Conservation (phyloP, 2,797 vertebrate species). For the Loriculus beryllinus region DNA sequence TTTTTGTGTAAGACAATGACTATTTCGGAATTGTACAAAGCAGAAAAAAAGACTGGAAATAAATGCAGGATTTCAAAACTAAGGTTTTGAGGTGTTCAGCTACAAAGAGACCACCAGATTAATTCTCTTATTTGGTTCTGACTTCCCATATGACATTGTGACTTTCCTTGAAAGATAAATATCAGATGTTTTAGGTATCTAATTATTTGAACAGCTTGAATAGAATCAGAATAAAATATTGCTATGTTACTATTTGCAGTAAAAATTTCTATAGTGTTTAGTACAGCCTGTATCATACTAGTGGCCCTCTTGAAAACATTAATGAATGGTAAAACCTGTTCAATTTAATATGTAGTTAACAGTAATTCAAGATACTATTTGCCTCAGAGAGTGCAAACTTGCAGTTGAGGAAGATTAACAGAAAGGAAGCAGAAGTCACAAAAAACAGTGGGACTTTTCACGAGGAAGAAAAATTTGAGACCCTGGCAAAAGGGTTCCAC, state of each 20-base stretch:
- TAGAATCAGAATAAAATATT: neutral
- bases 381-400: neutral
- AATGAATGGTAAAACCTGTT: neutral
- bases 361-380: neutral
- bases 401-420: neutral
- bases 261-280: neutral
- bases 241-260: neutral
- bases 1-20: neutral
- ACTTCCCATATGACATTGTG: neutral
- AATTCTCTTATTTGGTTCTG: neutral
- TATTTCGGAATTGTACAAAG: neutral
- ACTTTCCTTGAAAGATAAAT: neutral
- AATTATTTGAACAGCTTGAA: neutral
- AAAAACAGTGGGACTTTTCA: neutral
- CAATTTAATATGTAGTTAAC: neutral
- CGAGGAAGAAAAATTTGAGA: neutral
- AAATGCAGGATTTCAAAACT: neutral
- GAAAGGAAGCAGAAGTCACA: neutral
- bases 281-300: neutral
- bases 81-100: neutral
- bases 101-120: neutral
- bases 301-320: neutral
- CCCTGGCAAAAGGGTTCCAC: neutral
- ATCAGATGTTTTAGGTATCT: neutral
- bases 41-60: neutral